Base-by-base conservation (phyloP, 92 coral and sea anemone species). In the Porites divaricata region DNA sequence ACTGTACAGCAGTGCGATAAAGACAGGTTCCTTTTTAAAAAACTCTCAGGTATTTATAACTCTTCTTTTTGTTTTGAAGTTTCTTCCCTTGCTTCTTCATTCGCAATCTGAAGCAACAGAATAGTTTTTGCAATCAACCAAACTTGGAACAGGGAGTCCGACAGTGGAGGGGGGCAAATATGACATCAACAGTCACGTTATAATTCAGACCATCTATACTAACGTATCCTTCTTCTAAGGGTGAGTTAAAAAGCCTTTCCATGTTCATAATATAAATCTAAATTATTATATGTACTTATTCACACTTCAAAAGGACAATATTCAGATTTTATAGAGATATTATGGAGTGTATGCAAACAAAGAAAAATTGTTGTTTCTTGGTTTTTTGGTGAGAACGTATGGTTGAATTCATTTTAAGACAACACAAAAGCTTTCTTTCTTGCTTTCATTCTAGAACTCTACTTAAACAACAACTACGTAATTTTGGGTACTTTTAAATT, bases 221-320 rank as follows among this genome's bases (percentile, higher is more conserved):
- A 83, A 63, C 23, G 87, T 80, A 76, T 88, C 88, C 86, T 85
- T 66, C 86, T 75, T 85, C 91, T 92, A 87, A 86, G 87, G 91
- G 90, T 75, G 92, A 85, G 94, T 92, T 94, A 87, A 94, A 94
- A 94, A 89, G 95, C 89, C 95, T 85, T 79, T 91, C 93, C 93
- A 78, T 88, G 98, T 94, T 94, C 95, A 91, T 97, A 95, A 97
- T 97, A 97, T 97, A 97, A 97, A 97, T 97, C 99, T 97, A 97
- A 94, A 94, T 96, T 94, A 95, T 95, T 93, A 95, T 93, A 97
- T 97, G 98, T 95, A 97, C 99, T 97, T 97, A 97, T 97, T 97
- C 99, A 97, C 99, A 97, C 99, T 94, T 92, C 93, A 89, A 86
- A 93, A 89, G 94, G 94, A 77, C 94, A 91, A 89, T 91, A 73